Evolutionary conservation across 53 echinoderm and acorn worm species (phyloP).

Genomic region (Temnopleurus reevesii): DNA sequence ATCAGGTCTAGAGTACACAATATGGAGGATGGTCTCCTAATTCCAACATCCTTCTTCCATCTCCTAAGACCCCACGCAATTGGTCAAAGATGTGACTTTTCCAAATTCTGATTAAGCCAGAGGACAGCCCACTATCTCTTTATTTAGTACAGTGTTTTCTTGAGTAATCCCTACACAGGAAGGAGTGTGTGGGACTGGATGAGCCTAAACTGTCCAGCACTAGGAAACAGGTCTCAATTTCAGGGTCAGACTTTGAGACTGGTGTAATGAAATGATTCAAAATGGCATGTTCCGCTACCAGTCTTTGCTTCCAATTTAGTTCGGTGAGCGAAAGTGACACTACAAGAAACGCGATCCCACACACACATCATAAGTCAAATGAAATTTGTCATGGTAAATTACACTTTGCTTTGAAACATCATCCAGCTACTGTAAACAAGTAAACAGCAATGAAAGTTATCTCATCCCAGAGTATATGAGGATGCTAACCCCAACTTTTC

Average conservation of each 20-base stretch:
- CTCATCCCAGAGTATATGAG: too few species aligned
- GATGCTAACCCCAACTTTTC: too few species aligned
- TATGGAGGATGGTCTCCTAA: background rate
- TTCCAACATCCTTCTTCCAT: background rate
- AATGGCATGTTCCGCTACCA: background rate
- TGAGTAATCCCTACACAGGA: constrained; percentile 32
- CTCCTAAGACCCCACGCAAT: background rate
- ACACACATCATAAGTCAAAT: background rate
- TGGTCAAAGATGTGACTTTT: background rate
- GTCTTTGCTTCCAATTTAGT: background rate
- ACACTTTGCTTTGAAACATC: background rate
- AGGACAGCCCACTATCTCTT: constrained; percentile 11
- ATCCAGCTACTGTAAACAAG: background rate
- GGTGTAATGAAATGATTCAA: background rate
- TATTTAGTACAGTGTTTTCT: constrained; percentile 9
- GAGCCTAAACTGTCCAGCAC: background rate
- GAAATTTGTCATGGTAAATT: constrained; percentile 27
- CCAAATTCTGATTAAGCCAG: background rate
- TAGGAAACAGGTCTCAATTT: constrained; percentile 1
- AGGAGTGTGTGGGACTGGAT: constrained; percentile 17
- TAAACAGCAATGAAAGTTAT: background rate
- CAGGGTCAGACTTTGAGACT: background rate
- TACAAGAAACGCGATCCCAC: background rate
- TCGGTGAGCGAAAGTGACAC: constrained; percentile 23
- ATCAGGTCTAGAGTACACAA: background rate